A percentile compares a stretch with the other conserved stretches of the same genome.
These are phyloP conservation scores for Elachura formosa DNA, from an alignment of 2,113 vertebrate species.

Conservation along the genomic window DNA sequence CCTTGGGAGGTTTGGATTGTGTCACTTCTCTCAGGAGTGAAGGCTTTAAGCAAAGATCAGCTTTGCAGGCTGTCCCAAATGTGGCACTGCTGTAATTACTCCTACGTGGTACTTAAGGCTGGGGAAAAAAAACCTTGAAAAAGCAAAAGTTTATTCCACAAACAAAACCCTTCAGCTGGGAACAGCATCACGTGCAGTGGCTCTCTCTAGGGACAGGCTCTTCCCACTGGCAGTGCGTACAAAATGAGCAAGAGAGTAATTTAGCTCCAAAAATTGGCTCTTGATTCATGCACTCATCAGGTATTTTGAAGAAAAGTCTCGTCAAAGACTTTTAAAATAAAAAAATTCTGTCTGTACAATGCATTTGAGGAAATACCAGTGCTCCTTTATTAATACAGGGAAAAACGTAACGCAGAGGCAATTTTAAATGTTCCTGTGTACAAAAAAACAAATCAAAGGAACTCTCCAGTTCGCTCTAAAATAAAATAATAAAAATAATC, in stretches of 20 bases:
- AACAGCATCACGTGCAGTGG: accelerated
- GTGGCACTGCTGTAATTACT: not conserved
- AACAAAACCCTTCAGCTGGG: not conserved
- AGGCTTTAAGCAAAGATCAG: not conserved
- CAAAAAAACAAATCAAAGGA: not conserved
- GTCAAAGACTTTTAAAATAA: not conserved
- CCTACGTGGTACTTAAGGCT: not conserved
- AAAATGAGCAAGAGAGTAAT: not conserved
- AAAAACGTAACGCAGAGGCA: not conserved
- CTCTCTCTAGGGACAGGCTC: not conserved
- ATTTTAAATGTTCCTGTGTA: not conserved
- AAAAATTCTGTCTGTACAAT: not conserved
- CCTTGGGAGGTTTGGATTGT: not conserved
- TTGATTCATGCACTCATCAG: not conserved
- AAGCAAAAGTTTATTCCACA: not conserved
- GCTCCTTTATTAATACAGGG: not conserved
- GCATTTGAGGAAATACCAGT: not conserved
- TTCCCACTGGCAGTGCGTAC: not conserved
- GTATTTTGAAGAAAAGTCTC: not conserved
- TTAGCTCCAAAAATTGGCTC: not conserved
- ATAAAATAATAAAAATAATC: not conserved
- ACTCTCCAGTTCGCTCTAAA: not conserved
- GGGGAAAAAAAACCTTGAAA: not conserved
- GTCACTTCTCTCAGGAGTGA: not conserved
- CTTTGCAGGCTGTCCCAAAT: not conserved